Conservation (phyloP, 2,888 invertebrate species). For the Nematopogon swammerdamellus region DNA sequence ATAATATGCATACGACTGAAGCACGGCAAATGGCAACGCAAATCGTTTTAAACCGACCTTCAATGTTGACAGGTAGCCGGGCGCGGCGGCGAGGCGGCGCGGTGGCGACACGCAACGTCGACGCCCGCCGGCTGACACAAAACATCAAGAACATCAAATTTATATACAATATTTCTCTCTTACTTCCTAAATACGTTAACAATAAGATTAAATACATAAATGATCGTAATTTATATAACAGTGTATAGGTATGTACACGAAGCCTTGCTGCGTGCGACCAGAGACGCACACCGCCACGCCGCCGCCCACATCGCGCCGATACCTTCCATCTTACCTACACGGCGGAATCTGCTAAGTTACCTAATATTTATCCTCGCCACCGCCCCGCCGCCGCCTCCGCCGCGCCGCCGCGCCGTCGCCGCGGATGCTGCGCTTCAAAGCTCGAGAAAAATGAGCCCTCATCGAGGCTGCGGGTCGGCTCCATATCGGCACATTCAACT, state of each 20-base stretch:
- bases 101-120: too few species aligned
- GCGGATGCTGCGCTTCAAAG: conserved; percentile 8
- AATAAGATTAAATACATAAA: conserved; percentile 20
- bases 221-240: conserved; percentile 38
- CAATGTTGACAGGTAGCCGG: too few species aligned
- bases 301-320: conserved; percentile 18
- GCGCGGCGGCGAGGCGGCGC: too few species aligned
- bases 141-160: background rate
- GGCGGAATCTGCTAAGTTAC: too few species aligned
- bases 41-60: too few species aligned
- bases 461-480: background rate
- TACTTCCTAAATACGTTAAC: background rate
- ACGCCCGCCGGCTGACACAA: too few species aligned
- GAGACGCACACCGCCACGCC: conserved; percentile 25
- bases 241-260: conserved; percentile 52
- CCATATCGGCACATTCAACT: background rate
- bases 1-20: too few species aligned
- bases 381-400: conserved; percentile 19
- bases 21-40: too few species aligned
- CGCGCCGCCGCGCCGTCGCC: too few species aligned
- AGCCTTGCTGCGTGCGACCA: conserved; percentile 19
- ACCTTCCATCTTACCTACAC: too few species aligned
- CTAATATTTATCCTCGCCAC: too few species aligned
- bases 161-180: background rate
- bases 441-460: background rate